These are phyloP conservation scores for Lampropteryx suffumata DNA, from an alignment of 2,888 invertebrate species.

Conservation along the genomic window DNA sequence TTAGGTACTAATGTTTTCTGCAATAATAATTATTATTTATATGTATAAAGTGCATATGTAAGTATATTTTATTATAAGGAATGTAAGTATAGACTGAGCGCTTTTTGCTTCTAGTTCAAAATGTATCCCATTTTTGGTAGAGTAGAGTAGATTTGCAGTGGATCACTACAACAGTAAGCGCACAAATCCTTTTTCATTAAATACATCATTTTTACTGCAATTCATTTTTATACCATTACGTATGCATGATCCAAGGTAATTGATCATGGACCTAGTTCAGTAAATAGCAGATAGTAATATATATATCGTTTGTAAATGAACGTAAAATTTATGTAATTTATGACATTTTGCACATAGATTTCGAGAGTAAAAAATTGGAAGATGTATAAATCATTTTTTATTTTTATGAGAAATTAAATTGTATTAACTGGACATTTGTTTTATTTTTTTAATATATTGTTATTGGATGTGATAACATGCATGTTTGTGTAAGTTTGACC, in stretches of 20 bases:
- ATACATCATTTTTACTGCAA: conserved; percentile 10
- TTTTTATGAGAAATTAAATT: conserved; percentile 60
- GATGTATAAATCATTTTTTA: conserved; percentile 72
- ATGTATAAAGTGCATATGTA: neutral
- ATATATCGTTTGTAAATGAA: conserved; percentile 17
- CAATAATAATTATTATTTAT: no score
- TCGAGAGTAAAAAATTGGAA: conserved; percentile 38
- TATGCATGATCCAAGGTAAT: no score
- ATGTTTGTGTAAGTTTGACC: no score
- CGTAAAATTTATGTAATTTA: conserved; percentile 20
- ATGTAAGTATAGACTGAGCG: conserved; percentile 9
- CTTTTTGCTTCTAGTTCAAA: conserved; percentile 5
- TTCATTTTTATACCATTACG: no score
- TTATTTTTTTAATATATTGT: conserved; percentile 11
- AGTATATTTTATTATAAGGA: neutral
- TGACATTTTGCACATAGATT: conserved; percentile 31
- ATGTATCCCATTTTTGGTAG: conserved; percentile 6
- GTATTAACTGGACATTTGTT: conserved; percentile 43
- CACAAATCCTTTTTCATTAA: conserved; percentile 35
- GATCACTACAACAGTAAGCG: neutral
- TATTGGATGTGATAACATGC: no score
- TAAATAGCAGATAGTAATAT: conserved; percentile 8
- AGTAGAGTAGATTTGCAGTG: conserved; percentile 28
- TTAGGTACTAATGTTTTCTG: no score
- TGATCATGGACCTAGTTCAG: neutral